Evolutionary conservation across 2,888 invertebrate genomes (phyloP).

Genomic region (Tricholauxania praeusta): DNA sequence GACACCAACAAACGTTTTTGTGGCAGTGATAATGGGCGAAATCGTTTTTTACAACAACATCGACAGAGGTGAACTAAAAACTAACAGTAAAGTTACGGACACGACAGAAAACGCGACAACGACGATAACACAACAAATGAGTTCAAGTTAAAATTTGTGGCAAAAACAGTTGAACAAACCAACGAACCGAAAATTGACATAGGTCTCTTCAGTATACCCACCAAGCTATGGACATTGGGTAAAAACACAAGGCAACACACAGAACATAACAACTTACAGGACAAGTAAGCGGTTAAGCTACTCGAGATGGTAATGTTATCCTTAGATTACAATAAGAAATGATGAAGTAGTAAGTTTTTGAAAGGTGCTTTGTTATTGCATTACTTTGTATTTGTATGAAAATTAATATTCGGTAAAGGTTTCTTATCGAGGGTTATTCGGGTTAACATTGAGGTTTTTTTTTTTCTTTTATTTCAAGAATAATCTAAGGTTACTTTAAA

Average conservation of each 20-base stretch:
- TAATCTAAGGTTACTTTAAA: no score
- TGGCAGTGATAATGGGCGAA: conserved; percentile 29
- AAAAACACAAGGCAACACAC: background rate
- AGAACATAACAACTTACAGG: background rate
- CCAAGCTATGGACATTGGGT: no score
- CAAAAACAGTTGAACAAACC: conserved; percentile 1
- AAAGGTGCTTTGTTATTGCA: background rate
- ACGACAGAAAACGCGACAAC: background rate
- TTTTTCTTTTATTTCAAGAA: no score
- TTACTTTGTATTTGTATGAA: background rate
- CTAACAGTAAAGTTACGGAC: background rate
- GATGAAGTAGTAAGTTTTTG: conserved; percentile 10
- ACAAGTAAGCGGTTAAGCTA: conserved; percentile 14
- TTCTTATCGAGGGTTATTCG: background rate
- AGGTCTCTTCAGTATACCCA: conserved; percentile 26
- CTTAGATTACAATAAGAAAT: conserved; percentile 47
- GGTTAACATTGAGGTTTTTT: background rate
- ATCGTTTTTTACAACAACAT: conserved; percentile 17
- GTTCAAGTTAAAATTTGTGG: conserved; percentile 9
- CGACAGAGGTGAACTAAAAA: background rate
- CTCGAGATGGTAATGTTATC: conserved; percentile 49
- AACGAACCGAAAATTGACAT: conserved; percentile 44
- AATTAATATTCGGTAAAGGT: conserved; percentile 9
- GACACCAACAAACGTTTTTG: conserved; percentile 24
- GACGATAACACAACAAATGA: background rate